These are phyloP conservation scores for Gracilinanus agilis DNA, from an alignment of 2,113 vertebrate genomes.

Conservation along the genomic window DNA sequence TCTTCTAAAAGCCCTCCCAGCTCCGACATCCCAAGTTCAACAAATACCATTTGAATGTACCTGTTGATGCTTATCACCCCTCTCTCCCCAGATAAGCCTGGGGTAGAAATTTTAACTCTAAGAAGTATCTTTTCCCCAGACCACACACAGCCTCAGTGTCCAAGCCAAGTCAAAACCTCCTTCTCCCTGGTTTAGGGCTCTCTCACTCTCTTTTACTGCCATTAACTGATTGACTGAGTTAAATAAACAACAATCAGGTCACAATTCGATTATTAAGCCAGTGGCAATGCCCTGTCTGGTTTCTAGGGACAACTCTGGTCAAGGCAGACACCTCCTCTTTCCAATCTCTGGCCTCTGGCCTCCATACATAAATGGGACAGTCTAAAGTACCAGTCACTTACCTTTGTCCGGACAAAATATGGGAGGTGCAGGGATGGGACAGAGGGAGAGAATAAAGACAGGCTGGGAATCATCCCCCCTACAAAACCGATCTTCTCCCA, in stretches of 20 bases:
- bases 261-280: not conserved
- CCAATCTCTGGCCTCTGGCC: not conserved
- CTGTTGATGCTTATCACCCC: not conserved
- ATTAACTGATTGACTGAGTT: not conserved
- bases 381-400: not conserved
- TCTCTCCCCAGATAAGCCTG: not conserved
- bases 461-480: not conserved
- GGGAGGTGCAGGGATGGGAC: too few relatives aligned
- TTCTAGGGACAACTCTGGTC: not conserved
- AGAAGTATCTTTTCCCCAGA: not conserved
- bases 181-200: not conserved
- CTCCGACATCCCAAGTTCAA: not conserved
- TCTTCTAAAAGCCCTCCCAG: not conserved
- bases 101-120: not conserved
- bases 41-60: not conserved
- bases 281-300: not conserved
- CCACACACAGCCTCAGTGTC: not conserved
- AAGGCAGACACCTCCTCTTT: not conserved
- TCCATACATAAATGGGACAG: not conserved
- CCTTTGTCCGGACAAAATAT: not conserved
- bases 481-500: not conserved
- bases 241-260: not conserved
- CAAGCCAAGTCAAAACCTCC: not conserved
- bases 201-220: not conserved
- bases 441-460: not conserved